Evolutionary conservation across 2,888 invertebrate species (phyloP), one percentile per base, ranked within the genome.

Genomic region (Tipula helvola): DNA sequence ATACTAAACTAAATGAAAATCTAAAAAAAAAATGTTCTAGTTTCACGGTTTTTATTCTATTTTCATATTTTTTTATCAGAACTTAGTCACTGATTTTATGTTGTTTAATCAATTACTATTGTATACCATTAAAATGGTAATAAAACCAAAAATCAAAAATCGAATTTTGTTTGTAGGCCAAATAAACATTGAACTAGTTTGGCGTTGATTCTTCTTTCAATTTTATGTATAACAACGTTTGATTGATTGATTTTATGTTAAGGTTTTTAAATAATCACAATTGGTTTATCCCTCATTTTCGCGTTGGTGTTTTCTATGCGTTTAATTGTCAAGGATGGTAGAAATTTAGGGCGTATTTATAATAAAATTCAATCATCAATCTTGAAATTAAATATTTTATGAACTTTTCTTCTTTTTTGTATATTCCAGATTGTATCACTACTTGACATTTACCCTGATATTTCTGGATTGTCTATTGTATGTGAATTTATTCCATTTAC

Each of bases 401-500:
- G 85, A 86, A 85, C 84, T 52, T 83, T 87, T 71, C 7, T 87
- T 84, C 86, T 87, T 85, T 71, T 86, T 87, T 88, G 87, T 88
- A 90, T 71, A 71, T 71, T 89, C 86, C 91, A 98, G 98, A 95
- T 98, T 88, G 95, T 98, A 87, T 94, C 95, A 89, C 93, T 99
- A 36, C 92, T 97, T 88, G 97, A 98, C 89, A 96, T 98, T 89
- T 97, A 98, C 90, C 96, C 97, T 0, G 95, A 97, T 89, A 96
- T 98, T 0, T 95, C 96, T 90, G 96, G 97, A 86, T 94, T 98
- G 88, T 96, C 98, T 0, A 92, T 99, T 88, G 98, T 97, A 0
- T 95, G 99, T 92, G 98, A 99, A 90, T 98, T 95, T 91, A 96
- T 99, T 96, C 95, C 96, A n/a, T 96, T 97, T 16, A 96, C 96